Base-by-base conservation (phyloP, 2,888 invertebrate species). In the Ochlodes sylvanus region DNA sequence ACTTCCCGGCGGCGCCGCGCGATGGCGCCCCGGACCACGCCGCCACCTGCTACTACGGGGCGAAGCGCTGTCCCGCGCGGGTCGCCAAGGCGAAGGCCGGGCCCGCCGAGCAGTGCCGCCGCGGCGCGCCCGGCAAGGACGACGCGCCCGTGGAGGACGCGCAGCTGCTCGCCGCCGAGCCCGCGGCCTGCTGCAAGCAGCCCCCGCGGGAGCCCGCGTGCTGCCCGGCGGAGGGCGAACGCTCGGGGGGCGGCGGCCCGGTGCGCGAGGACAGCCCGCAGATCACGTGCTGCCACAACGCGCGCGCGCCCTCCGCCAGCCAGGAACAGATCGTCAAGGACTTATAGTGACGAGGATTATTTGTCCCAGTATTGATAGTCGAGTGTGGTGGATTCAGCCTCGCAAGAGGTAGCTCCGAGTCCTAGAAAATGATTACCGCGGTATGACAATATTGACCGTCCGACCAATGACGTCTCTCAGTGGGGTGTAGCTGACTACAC, bases 41-140 rank as follows among this genome's bases (percentile, higher is more conserved):
- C 75, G 79, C 85, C 56, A 84, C 88, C 0, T 93, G 92, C 75
- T 82, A 78, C 72, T 93, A 87, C 73, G 92, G 92, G 50, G 88
- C 92, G 1, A 88, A 88, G 68, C 79, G 78, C 15, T 93, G 92
- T 72, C 90, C 92, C 0, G 90, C 92, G 0, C 88, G 81, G 75
- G 87, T 92, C 0, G 90, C 91, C 15, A 80, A 80, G 72, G 88
- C 81, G 7, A 88, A 83, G 68, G 83, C 78, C 74, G 64, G 76
- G 10, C 81, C 82, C 70, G 57, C 27, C 77, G 4, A 66, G 76
- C 15, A 73, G 77, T 84, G 82, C 60, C 82, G 85, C 65, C 71
- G 73, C n/a, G 80, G 80, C 84, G 38, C 38, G 10, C 3, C 32
- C 32, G 7, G 10, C 27, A 27, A 27, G 27, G 27, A 27, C 27